A percentile compares a stretch with the other conserved stretches of the same genome.
phyloP scores from a whole-genome alignment of 2,888 invertebrate genomes.

The Epistrophella euchroma region DNA sequence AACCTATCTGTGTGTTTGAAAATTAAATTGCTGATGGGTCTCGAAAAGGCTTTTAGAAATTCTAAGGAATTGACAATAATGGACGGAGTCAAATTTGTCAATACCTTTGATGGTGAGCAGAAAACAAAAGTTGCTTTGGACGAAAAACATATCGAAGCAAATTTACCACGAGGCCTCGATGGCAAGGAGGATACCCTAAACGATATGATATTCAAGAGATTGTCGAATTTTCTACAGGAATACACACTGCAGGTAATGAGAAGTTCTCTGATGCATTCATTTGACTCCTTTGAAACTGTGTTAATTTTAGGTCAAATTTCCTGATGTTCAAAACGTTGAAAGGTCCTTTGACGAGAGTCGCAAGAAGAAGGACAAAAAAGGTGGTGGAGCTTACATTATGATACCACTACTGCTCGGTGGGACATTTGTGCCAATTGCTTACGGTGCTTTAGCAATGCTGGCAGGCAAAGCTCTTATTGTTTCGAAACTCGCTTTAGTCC shows the following conservation, averaged over 20 bases:
- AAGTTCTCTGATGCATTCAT: no score
- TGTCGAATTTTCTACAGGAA: conserved; percentile 90
- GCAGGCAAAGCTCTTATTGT: conserved; percentile 94
- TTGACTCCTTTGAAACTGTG: not conserved
- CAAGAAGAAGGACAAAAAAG: conserved; percentile 88
- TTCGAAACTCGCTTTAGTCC: conserved; percentile 91
- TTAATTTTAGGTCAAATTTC: conserved; percentile 88
- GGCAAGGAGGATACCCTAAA: conserved; percentile 90
- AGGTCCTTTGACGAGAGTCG: conserved; percentile 86
- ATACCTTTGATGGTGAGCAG: conserved; percentile 83
- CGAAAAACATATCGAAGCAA: conserved; percentile 88
- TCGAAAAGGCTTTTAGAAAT: conserved; percentile 89
- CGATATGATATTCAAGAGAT: conserved; percentile 89
- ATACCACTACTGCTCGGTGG: conserved; percentile 92
- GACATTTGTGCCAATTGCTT: conserved; percentile 91
- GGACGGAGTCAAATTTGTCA: conserved; percentile 91
- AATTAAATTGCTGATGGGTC: conserved; percentile 90
- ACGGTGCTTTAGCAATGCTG: conserved; percentile 91
- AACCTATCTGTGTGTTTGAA: conserved; percentile 91
- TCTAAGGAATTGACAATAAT: conserved; percentile 87
- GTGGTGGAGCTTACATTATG: conserved; percentile 88
- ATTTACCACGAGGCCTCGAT: conserved; percentile 89
- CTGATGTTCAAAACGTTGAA: conserved; percentile 87
- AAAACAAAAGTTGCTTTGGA: conserved; percentile 78
- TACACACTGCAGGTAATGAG: conserved; percentile 90